Base-by-base conservation (phyloP, 2,888 invertebrate genomes). In the Thymelicus lineola region DNA sequence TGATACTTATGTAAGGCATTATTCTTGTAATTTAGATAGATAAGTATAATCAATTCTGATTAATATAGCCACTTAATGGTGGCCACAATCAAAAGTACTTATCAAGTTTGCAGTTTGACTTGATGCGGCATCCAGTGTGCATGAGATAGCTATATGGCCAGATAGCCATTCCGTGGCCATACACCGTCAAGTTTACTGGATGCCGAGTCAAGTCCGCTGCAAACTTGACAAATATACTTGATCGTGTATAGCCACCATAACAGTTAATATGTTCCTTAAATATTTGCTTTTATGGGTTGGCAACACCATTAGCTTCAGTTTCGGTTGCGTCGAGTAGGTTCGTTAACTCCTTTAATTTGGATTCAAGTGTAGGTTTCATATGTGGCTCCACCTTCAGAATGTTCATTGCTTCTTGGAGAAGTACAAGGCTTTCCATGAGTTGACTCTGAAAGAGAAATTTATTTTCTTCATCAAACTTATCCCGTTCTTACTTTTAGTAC, bases 301-400 rank as follows among this genome's bases (percentile, higher is more conserved):
- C 48, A 36, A 10, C 42, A 14, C 15, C 48, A n/a, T 70, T 60
- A 0, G 60, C 0, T 55, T 65, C 81, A 55, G 75, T 78, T 17
- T 81, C 81, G 0, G 85, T 82, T 4, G 77, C 64, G 53, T 90
- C 88, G n/a, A 91, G 57, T 46, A 88, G 82, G 17, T 73, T 74
- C 0, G 88, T 80, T 1, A 95, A 76, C 45, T 91, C 87, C 60
- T 89, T 85, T 7, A 95, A 89, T 63, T 95, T 94, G 6, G 87
- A 84, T 73, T 93, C 89, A 5, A 96, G 77, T 0, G 88, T 80
- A 14, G 91, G 89, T 72, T 93, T 89, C 95, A 95, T 94, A 65
- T 95, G 94, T 0, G 95, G 94, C 76, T 96, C 96, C 12, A 94
- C 86, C 77, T 89, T 89, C 61, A 96, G 84, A 62, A 96, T 96